Evolutionary conservation across 2,113 vertebrate species (phyloP), one percentile per base, ranked within the genome.

Genomic region (Forbesichthys agassizii): DNA sequence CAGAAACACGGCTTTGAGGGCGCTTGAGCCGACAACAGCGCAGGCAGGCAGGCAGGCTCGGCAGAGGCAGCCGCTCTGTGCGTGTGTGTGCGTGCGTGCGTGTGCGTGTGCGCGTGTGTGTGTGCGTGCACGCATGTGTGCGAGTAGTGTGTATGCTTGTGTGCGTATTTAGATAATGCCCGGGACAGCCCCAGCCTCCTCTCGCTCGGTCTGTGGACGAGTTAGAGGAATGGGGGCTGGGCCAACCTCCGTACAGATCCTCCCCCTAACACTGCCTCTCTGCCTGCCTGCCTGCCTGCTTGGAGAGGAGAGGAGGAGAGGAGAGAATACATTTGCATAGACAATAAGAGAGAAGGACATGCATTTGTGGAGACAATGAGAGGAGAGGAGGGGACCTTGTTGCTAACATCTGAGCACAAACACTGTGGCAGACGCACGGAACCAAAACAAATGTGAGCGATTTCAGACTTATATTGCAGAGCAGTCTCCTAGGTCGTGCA

Each of bases 161-260:
- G 82, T 69, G 83, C n/a, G 84, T 86, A 81, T 82, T 83, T 69
- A 86, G 88, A 88, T 90, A 91, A 92, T 77, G 84, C 88, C 83
- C 27, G 83, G 89, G 84, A 90, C 90, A 90, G 88, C 88, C 90
- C 84, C 84, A 86, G 88, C 82, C 85, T 86, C 75, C 83, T 73
- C 82, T 36, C 73, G 64, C 73, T 71, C 67, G 33, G 9, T 11
- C 53, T 54, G 75, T 53, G 68, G 65, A 64, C 90, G 86, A 90
- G 89, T 92, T 86, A 86, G 75, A 84, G 81, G 68, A 8, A 13
- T 64, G 72, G 73, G 81, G 92, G 90, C 74, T 67, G 88, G 83
- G 84, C 78, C 65, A 81, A 53, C 4, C 54, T 75, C 48, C 20
- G 11, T 64, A 78, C 52, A 75, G 77, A 64, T 78, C 83, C 78